Evolutionary conservation across 2,888 invertebrate genomes (phyloP).

Genomic region (Xestia c-nigrum): DNA sequence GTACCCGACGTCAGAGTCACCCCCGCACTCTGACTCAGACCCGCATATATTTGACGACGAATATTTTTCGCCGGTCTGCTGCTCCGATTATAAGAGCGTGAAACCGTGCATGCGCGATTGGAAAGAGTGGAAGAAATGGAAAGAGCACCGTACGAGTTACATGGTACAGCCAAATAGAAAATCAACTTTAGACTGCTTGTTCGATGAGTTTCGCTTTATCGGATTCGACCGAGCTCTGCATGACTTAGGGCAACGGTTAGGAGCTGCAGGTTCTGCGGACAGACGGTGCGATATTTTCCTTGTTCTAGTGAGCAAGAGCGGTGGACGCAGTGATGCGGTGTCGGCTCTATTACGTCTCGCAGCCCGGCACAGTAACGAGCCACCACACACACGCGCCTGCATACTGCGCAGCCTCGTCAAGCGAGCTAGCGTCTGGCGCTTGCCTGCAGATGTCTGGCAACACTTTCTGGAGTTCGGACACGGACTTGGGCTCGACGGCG

Average conservation of each 20-base stretch:
- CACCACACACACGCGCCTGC: conserved; percentile 77
- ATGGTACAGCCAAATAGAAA: conserved; percentile 25
- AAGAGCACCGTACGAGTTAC: too few species aligned
- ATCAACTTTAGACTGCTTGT: conserved; percentile 76
- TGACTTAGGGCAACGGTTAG: conserved; percentile 75
- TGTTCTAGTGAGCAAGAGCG: conserved; percentile 82
- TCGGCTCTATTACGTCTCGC: conserved; percentile 74
- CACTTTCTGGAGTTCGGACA: conserved; percentile 74
- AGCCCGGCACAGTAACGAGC: conserved; percentile 77
- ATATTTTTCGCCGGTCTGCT: not conserved
- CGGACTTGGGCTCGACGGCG: conserved; percentile 80
- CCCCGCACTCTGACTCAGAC: not conserved
- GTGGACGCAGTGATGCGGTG: conserved; percentile 73
- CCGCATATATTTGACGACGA: conserved; percentile 62
- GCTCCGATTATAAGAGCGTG: too few species aligned
- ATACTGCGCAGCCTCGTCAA: conserved; percentile 81
- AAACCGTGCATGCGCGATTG: too few species aligned
- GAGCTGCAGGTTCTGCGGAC: conserved; percentile 72
- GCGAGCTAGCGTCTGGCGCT: conserved; percentile 79
- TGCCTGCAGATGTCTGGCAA: conserved; percentile 74
- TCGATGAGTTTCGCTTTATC: conserved; percentile 77
- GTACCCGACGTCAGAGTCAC: conserved; percentile 63
- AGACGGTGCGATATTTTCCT: conserved; percentile 80
- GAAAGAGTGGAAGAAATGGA: too few species aligned
- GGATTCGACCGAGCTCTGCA: conserved; percentile 76